phyloP scores from a whole-genome alignment of 2,113 vertebrate genomes.

The Chroicocephalus ridibundus region DNA sequence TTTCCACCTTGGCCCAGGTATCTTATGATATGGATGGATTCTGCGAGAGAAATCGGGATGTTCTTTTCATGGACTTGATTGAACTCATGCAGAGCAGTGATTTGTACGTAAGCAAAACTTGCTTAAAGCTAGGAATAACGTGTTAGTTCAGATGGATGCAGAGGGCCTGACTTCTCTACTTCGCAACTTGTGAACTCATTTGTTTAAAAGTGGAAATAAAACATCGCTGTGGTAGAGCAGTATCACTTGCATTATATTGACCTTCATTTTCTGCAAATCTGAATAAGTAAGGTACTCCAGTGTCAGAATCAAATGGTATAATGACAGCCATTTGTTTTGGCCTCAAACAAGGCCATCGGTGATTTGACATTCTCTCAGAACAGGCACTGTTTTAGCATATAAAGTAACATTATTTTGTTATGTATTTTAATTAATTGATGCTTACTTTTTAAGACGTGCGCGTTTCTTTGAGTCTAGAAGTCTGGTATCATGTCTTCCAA shows the following conservation, averaged over 20 bases:
- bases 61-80: constrained; percentile 95
- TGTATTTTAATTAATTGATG: neutral
- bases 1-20: constrained; percentile 79
- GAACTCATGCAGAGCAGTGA: constrained; percentile 99
- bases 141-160: neutral
- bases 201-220: neutral
- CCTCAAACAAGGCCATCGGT: neutral
- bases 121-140: neutral
- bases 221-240: neutral
- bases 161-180: neutral
- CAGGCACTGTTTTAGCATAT: neutral
- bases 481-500: neutral
- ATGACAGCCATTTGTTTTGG: neutral
- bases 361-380: neutral
- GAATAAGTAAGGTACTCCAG: neutral
- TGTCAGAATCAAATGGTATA: neutral
- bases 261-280: neutral
- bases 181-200: neutral
- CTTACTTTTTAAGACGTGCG: neutral
- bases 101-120: constrained; percentile 80
- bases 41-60: constrained; percentile 96
- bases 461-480: neutral
- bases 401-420: neutral
- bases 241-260: neutral
- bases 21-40: constrained; percentile 98